Percentiles rank a stretch among this genome's conserved stretches.
Evolutionary conservation across 2,113 vertebrate genomes (phyloP).

Genomic region (Parus major): DNA sequence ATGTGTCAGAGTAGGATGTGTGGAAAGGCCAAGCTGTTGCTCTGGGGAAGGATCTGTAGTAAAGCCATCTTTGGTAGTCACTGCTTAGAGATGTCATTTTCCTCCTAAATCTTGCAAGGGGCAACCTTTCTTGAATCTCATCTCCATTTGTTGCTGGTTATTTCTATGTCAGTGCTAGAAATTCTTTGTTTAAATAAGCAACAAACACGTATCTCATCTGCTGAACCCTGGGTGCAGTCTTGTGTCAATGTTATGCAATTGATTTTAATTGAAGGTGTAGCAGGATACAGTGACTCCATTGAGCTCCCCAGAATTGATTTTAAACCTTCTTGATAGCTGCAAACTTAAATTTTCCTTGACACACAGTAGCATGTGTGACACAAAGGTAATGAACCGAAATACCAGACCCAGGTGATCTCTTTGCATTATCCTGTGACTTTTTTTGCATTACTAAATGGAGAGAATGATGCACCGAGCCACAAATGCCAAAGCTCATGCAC

Average conservation of each 20-base stretch:
- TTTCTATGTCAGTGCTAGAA: background rate
- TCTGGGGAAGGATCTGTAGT: background rate
- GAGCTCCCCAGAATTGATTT: background rate
- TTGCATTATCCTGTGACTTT: background rate
- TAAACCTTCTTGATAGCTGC: background rate
- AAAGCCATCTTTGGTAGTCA: background rate
- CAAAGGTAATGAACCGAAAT: background rate
- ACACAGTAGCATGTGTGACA: background rate
- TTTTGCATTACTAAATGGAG: background rate
- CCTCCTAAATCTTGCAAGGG: background rate
- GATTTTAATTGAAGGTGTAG: conserved; percentile 1
- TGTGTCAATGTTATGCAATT: background rate
- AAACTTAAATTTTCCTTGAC: background rate
- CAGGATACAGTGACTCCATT: background rate
- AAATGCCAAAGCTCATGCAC: background rate
- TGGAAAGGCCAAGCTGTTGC: background rate
- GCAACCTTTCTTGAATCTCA: background rate
- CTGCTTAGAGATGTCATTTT: background rate
- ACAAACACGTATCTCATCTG: background rate
- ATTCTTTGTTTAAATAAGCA: background rate
- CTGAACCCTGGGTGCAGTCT: background rate
- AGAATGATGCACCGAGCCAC: background rate
- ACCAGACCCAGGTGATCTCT: background rate
- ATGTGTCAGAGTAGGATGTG: accelerated
- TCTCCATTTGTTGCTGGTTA: background rate